phyloP scores from a whole-genome alignment of 2,113 vertebrate genomes.

The Triplophysa tibetana region DNA sequence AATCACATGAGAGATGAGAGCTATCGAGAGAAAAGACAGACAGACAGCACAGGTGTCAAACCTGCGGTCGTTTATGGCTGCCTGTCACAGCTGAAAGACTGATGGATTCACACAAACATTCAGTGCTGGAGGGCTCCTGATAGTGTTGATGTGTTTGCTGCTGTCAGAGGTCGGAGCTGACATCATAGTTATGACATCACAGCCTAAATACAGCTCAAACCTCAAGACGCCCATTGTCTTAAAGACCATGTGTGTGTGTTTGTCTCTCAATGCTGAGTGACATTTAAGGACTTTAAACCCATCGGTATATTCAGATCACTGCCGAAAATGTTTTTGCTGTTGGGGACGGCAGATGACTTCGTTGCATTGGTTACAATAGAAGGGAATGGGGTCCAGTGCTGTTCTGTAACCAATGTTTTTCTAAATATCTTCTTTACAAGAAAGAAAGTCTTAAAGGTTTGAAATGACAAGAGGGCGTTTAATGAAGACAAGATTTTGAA shows the following conservation, averaged over 20 bases:
- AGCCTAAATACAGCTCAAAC: background rate
- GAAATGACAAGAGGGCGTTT: too few relatives aligned
- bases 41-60: conserved; percentile 8
- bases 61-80: background rate
- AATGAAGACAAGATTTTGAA: too few relatives aligned
- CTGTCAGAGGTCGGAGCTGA: background rate
- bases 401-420: too few relatives aligned
- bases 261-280: background rate
- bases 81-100: background rate
- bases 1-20: background rate
- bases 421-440: too few relatives aligned
- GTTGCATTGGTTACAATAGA: too few relatives aligned
- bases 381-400: too few relatives aligned
- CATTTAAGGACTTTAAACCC: background rate
- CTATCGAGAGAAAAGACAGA: conserved; percentile 5
- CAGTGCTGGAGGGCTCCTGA: background rate
- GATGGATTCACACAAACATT: conserved; percentile 3
- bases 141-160: background rate
- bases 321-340: background rate
- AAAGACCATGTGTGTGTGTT: background rate
- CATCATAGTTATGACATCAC: background rate
- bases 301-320: background rate
- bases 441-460: too few relatives aligned
- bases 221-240: background rate
- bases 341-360: background rate